These are phyloP conservation scores for Cepaea hortensis DNA, from an alignment of 2,888 invertebrate species.

Conservation along the genomic window DNA sequence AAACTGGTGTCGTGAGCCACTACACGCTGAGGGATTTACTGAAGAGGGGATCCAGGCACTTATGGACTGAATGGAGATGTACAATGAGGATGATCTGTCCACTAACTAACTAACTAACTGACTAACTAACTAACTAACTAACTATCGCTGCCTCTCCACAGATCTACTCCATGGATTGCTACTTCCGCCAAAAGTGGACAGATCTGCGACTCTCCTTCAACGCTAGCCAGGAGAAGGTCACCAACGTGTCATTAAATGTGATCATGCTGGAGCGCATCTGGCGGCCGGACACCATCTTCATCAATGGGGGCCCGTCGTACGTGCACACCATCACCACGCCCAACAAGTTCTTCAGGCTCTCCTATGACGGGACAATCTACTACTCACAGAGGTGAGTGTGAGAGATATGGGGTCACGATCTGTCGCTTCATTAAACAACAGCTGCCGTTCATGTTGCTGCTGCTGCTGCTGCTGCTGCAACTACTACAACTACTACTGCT, in stretches of 20 bases:
- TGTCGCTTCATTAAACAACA: too few relatives aligned
- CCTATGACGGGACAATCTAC: slow-evolving; percentile 91
- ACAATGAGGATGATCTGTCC: too few relatives aligned
- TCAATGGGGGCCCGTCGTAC: slow-evolving; percentile 95
- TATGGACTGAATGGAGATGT: too few relatives aligned
- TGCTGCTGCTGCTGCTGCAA: too few relatives aligned
- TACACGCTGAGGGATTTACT: too few relatives aligned
- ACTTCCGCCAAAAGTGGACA: slow-evolving; percentile 66
- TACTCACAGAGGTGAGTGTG: slow-evolving; percentile 91
- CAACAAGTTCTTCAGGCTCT: slow-evolving; percentile 91
- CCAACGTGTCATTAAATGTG: slow-evolving; percentile 63
- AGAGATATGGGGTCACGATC: too few relatives aligned
- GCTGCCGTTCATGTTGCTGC: too few relatives aligned
- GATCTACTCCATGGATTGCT: slow-evolving; percentile 66
- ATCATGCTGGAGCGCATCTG: slow-evolving; percentile 71
- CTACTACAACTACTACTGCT: too few relatives aligned
- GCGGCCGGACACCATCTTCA: slow-evolving; percentile 80
- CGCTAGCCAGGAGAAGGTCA: slow-evolving; percentile 57
- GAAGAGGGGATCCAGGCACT: too few relatives aligned
- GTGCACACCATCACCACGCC: slow-evolving; percentile 96
- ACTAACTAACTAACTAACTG: too few relatives aligned
- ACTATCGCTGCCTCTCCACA: slow-evolving; percentile 36
- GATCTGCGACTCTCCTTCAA: slow-evolving; percentile 63
- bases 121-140: too few relatives aligned
- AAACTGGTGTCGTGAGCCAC: too few relatives aligned